Evolutionary conservation across 2,888 invertebrate species (phyloP).

Genomic region (Troides aeacus): DNA sequence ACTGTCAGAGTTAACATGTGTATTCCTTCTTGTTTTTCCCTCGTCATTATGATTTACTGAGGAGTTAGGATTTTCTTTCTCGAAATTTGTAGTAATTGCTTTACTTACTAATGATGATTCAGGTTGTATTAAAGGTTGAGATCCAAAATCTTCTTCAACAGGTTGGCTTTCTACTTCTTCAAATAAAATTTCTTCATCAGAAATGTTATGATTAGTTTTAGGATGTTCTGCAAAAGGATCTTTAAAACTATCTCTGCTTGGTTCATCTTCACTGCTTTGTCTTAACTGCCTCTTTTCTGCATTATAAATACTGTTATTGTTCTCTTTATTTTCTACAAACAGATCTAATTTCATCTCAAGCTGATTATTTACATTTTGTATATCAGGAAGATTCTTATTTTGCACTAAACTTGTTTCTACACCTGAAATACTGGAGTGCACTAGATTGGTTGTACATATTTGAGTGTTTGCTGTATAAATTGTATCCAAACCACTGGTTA

Average conservation of each 20-base stretch:
- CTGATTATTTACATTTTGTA: conserved; percentile 51
- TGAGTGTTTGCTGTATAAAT: conserved; percentile 54
- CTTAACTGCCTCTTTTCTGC: conserved; percentile 37
- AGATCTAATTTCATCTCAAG: conserved; percentile 54
- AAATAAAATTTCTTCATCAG: conserved; percentile 60
- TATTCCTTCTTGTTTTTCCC: conserved; percentile 28
- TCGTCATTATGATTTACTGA: not conserved
- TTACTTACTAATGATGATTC: conserved; percentile 34
- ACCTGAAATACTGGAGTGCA: conserved; percentile 30
- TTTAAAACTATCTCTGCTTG: conserved; percentile 5
- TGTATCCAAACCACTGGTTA: conserved; percentile 44
- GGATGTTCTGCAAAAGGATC: conserved; percentile 31
- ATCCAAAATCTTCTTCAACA: conserved; percentile 50
- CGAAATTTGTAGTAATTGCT: conserved; percentile 7
- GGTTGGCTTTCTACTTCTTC: conserved; percentile 53
- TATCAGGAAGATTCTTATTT: conserved; percentile 46
- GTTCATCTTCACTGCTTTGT: not conserved
- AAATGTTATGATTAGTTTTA: conserved; percentile 41
- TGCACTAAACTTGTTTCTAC: conserved; percentile 35
- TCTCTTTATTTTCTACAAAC: conserved; percentile 50
- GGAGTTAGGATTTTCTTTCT: conserved; percentile 3
- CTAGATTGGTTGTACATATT: conserved; percentile 31
- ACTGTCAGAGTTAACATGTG: conserved; percentile 42
- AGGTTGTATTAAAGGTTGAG: conserved; percentile 56
- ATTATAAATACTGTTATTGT: conserved; percentile 43